phyloP scores from a whole-genome alignment of 2,797 vertebrate genomes.

The Lophura swinhoii region DNA sequence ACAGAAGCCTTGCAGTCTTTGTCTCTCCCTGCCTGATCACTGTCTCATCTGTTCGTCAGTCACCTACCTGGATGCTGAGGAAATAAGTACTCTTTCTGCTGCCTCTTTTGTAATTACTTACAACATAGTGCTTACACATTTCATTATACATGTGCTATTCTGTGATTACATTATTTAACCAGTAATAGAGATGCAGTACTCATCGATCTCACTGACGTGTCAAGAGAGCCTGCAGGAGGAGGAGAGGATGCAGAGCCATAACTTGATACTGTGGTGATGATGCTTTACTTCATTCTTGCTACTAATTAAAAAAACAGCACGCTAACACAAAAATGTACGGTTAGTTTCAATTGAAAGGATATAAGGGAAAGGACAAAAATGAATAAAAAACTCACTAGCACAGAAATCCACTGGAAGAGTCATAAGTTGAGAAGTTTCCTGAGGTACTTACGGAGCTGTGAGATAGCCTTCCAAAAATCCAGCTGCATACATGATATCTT shows the following conservation, averaged over 20 bases:
- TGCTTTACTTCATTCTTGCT: not conserved
- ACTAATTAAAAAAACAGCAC: not conserved
- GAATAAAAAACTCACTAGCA: not conserved
- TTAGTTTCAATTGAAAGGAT: not conserved
- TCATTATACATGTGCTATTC: not conserved
- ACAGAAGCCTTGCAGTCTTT: not conserved
- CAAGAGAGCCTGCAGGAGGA: not conserved
- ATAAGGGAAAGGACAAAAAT: not conserved
- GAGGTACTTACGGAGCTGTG: conserved; percentile 86
- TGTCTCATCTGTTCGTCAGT: not conserved
- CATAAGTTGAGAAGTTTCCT: not conserved
- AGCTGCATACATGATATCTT: conserved; percentile 86
- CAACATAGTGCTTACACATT: not conserved
- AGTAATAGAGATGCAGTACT: not conserved
- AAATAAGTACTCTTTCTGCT: not conserved
- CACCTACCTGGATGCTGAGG: not conserved
- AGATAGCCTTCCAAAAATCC: conserved; percentile 93
- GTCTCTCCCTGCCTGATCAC: not conserved
- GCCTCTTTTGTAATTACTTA: not conserved
- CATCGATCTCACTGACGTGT: not conserved
- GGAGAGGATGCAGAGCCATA: not conserved
- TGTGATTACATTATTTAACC: not conserved
- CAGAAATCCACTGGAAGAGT: not conserved
- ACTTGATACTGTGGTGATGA: not conserved
- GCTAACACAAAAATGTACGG: not conserved